Percentiles rank a stretch among this genome's conserved stretches.
phyloP scores from a whole-genome alignment of 2,888 invertebrate genomes.

The Ophion ellenae region DNA sequence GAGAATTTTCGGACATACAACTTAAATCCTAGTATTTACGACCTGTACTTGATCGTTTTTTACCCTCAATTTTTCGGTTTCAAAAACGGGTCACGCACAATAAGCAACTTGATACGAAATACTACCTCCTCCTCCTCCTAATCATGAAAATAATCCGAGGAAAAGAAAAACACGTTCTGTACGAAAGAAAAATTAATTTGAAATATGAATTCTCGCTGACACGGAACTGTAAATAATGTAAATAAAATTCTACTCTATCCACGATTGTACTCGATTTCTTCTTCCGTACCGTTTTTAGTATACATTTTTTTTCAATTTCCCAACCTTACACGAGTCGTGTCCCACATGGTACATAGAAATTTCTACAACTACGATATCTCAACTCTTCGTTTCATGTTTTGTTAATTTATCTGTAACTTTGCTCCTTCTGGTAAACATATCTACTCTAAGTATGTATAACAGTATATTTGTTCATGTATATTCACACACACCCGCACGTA shows the following conservation, averaged over 20 bases:
- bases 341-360: slow-evolving; percentile 35
- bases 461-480: slow-evolving; percentile 21
- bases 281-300: slow-evolving; percentile 50
- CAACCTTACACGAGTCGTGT: slow-evolving; percentile 58
- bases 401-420: slow-evolving; percentile 3
- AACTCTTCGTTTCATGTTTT: neutral
- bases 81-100: slow-evolving; percentile 13
- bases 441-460: slow-evolving; percentile 14
- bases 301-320: slow-evolving; percentile 28
- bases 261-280: slow-evolving; percentile 45
- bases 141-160: neutral
- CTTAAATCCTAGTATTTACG: slow-evolving; percentile 31
- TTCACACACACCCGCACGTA: neutral
- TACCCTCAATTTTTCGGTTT: neutral
- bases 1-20: slow-evolving; percentile 16
- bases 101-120: slow-evolving; percentile 55
- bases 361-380: neutral
- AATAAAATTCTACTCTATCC: slow-evolving; percentile 74
- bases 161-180: slow-evolving; percentile 18
- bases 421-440: slow-evolving; percentile 47
- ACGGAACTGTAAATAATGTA: slow-evolving; percentile 75
- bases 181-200: slow-evolving; percentile 1
- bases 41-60: slow-evolving; percentile 11
- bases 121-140: slow-evolving; percentile 46
- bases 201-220: slow-evolving; percentile 30